Evolutionary conservation across 2,113 vertebrate species (phyloP), one percentile per base, ranked within the genome.

Genomic region (Melanerpes aurifrons): DNA sequence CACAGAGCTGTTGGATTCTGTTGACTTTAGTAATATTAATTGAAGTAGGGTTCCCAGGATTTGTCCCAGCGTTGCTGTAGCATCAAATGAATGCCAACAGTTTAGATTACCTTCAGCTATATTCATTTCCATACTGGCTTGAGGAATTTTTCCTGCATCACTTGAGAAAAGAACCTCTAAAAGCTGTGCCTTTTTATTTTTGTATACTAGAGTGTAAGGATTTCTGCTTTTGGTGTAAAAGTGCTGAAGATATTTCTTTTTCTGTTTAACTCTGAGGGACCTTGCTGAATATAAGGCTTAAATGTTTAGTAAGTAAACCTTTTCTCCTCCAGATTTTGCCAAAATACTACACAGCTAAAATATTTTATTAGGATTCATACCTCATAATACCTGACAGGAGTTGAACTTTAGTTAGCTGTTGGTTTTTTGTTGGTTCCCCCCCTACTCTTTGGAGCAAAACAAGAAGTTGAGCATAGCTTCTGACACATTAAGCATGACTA

Each of bases 361-460:
- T 70, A 84, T 93, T 96, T 97, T 96, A 96, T 92, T 95, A 94
- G 95, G 95, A 94, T 85, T 73, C 87, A 92, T 95, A 96, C 94
- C 90, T 97, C 89, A 64, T 91, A 96, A 95, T 89, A 94, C 75
- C 90, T 95, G 93, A 95, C 95, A 95, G 63, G 90, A 94, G 75
- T 19, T 90, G 89, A 86, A 95, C 92, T 96, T 90, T 59, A 80
- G 71, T 91, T 86, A 91, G 76, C 32, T 87, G 62, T 90, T 96
- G 93, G 40, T 10, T 57, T 87, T 32, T 45, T 22, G 90, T 56
- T 56, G 18, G 4, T 18, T 7, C 47, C 47, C 17, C 47, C 17
- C 19, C 18, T 61, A 67, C 78, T 93, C 96, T 94, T 47, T 83
- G 77, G 61, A 82, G 77, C 37, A 79, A 96, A 94, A 91, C 80